These are phyloP conservation scores for Scytalopus superciliaris DNA, from an alignment of 2,113 vertebrate genomes.

Conservation along the genomic window DNA sequence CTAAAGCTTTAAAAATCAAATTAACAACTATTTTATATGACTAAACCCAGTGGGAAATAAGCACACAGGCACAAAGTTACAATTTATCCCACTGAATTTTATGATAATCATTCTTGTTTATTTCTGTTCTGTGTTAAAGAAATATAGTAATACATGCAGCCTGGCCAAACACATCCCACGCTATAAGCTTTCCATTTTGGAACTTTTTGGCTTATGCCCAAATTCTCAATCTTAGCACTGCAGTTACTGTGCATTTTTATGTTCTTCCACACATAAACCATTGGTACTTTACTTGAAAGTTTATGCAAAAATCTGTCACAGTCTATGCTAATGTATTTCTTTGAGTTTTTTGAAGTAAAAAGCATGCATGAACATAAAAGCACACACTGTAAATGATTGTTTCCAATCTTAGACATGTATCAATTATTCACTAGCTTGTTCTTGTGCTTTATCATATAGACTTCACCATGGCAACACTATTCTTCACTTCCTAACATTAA, in stretches of 20 bases:
- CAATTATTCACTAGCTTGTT: slow-evolving; percentile 65
- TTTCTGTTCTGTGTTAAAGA: background rate
- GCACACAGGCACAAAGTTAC: background rate
- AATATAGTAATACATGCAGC: background rate
- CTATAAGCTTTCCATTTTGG: background rate
- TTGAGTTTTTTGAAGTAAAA: slow-evolving; percentile 2
- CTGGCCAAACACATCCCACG: background rate
- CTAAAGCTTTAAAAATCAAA: background rate
- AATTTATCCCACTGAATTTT: background rate
- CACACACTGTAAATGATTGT: slow-evolving; percentile 23
- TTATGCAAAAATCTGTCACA: slow-evolving; percentile 1
- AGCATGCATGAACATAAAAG: slow-evolving; percentile 41
- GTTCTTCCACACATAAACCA: background rate
- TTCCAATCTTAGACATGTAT: slow-evolving; percentile 65
- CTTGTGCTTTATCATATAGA: slow-evolving; percentile 43
- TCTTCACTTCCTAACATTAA: slow-evolving; percentile 31
- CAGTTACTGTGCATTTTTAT: background rate
- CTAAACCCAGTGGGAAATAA: background rate
- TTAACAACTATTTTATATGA: background rate
- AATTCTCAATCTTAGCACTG: background rate
- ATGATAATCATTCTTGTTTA: background rate
- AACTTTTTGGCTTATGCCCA: background rate
- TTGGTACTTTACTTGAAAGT: background rate
- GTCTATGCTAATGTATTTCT: background rate
- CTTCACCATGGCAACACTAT: slow-evolving; percentile 63